Evolutionary conservation across 2,888 invertebrate species (phyloP), one percentile per base, ranked within the genome.

Genomic region (Drosophila lacicola): DNA sequence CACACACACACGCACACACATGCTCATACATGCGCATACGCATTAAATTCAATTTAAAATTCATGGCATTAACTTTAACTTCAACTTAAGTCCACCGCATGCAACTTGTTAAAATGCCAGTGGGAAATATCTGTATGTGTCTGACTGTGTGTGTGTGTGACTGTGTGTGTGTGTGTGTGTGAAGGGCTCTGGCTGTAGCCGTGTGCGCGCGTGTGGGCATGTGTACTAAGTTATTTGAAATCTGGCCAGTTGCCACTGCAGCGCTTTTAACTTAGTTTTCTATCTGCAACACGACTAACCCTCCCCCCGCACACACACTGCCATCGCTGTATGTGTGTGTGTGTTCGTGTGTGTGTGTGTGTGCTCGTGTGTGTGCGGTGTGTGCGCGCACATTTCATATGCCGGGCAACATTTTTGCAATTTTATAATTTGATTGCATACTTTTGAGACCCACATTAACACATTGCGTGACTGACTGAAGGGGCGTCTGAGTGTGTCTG

Each of bases 1-100:
- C 42, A 49, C 50, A 44, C 39, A 21, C 29, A 19, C 42, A 49
- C 29, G 34, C 46, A 11, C 57, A 42, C 56, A 8, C 8, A 29
- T 62, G 29, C 51, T 66, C 47, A 17, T 17, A 61, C 60, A 66
- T 68, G 61, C 63, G 44, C 62, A 78, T 72, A 83, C 84, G 79
- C 88, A 88, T 85, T 85, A 85, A 88, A 85, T 85, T 85, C 88
- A 85, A 85, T 85, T 85, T 88, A 81, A 88, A 85, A 85, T 85
- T 88, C 84, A 85, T 88, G 78, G 86, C 81, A 88, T 85, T 85
- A 88, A 85, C 86, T 88, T 88, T 85, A 85, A 85, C 84, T 85
- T 85, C 67, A 81, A 85, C 71, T 85, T 82, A 85, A 85, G 84
- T 87, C 88, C 82, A 78, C 78, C 82, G 80, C 88, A 87, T 86